Evolutionary conservation across 2,888 invertebrate genomes (phyloP).

Genomic region (Scaptomyza tumidula): DNA sequence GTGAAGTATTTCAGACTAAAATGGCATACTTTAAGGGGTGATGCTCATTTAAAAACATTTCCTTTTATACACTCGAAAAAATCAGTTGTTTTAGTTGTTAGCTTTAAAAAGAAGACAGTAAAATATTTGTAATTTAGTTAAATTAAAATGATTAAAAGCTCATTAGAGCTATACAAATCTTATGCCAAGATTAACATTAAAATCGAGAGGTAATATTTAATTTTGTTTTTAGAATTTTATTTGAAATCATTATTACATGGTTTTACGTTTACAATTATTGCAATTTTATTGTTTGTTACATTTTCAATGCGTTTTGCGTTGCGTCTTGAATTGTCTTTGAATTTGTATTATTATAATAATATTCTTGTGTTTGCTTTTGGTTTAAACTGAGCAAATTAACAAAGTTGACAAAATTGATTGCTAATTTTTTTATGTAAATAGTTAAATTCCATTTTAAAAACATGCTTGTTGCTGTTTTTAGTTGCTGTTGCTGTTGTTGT

Average conservation of each 20-base stretch:
- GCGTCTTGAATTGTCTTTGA: conserved; percentile 20
- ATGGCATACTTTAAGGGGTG: not conserved
- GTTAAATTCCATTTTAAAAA: conserved; percentile 44
- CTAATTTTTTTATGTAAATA: conserved; percentile 33
- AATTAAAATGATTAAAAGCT: too few relatives aligned
- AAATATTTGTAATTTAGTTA: too few relatives aligned
- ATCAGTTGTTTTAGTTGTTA: too few relatives aligned
- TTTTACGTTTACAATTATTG: conserved; percentile 59
- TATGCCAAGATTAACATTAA: too few relatives aligned
- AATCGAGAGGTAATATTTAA: too few relatives aligned
- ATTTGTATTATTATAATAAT: conserved; percentile 17
- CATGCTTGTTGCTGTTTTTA: conserved; percentile 12
- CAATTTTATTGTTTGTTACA: conserved; percentile 68
- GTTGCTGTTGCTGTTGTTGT: conserved; percentile 20
- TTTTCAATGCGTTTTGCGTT: conserved; percentile 71
- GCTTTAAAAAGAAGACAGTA: too few relatives aligned
- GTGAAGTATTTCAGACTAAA: not conserved
- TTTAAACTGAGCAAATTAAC: conserved; percentile 51
- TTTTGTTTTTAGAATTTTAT: conserved; percentile 28
- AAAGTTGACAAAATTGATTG: conserved; percentile 41
- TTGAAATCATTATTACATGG: conserved; percentile 47
- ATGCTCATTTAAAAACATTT: too few relatives aligned
- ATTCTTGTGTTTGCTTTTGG: conserved; percentile 18
- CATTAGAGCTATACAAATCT: too few relatives aligned
- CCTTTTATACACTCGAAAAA: too few relatives aligned